These are phyloP conservation scores for Pluvianellus socialis DNA, from an alignment of 2,113 vertebrate genomes.

Conservation along the genomic window DNA sequence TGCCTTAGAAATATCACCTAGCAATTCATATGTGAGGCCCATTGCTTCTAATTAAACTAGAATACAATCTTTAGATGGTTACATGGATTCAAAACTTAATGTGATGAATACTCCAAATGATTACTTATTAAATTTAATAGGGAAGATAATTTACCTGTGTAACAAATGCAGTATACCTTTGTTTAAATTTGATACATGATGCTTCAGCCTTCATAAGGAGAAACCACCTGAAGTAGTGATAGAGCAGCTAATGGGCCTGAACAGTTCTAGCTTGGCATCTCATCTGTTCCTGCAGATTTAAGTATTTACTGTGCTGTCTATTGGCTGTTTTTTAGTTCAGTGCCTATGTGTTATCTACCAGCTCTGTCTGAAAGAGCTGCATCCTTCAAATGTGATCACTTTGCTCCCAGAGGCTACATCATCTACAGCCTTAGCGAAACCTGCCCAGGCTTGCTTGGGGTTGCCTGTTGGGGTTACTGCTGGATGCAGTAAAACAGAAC, in stretches of 20 bases:
- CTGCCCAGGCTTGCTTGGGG: neutral
- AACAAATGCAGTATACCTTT: neutral
- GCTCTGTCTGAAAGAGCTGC: neutral
- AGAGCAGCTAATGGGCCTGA: neutral
- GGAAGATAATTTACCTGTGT: neutral
- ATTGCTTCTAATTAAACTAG: neutral
- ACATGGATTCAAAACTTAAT: neutral
- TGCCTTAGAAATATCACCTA: neutral
- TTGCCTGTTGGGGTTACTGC: rapidly evolving
- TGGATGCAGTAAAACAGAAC: neutral
- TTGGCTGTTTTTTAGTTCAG: neutral
- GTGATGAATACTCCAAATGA: neutral
- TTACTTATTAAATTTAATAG: neutral
- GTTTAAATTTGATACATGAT: neutral
- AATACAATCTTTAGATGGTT: neutral
- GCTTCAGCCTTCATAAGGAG: neutral
- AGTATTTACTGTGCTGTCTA: neutral
- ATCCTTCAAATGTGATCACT: neutral
- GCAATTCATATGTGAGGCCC: neutral
- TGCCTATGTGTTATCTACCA: neutral
- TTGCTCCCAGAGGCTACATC: neutral
- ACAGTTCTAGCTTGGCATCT: neutral
- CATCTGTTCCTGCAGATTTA: neutral
- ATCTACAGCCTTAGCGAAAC: neutral
- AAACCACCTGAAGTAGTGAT: neutral